A percentile compares a stretch with the other conserved stretches of the same genome.
These are phyloP conservation scores for Aricia artaxerxes DNA, from an alignment of 2,888 invertebrate genomes.

Conservation along the genomic window DNA sequence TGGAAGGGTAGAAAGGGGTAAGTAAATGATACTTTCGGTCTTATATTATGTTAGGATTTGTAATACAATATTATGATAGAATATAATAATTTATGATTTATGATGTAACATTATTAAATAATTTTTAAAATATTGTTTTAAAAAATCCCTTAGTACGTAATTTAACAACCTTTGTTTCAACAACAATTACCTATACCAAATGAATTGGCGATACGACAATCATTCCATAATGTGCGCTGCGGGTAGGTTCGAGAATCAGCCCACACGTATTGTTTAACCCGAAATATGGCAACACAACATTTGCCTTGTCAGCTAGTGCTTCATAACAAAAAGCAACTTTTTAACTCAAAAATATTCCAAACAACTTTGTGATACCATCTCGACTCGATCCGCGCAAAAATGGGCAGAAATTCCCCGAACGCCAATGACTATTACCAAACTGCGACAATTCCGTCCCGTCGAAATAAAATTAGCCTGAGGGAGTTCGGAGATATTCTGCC, in stretches of 20 bases:
- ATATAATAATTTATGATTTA: not conserved
- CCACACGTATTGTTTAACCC: too few species aligned
- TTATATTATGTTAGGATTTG: not conserved
- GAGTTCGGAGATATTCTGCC: not conserved
- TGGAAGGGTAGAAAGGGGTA: not conserved
- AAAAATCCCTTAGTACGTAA: too few species aligned
- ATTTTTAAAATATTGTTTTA: too few species aligned
- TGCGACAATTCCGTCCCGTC: constrained; percentile 42
- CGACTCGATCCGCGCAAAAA: not conserved
- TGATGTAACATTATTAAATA: too few species aligned
- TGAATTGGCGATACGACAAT: too few species aligned
- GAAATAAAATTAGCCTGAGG: constrained; percentile 75
- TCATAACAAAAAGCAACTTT: not conserved
- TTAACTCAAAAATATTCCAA: not conserved
- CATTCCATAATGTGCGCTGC: too few species aligned
- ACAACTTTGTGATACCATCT: not conserved
- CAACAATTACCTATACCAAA: too few species aligned
- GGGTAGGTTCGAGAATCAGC: too few species aligned
- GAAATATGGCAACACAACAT: not conserved
- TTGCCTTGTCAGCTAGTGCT: not conserved
- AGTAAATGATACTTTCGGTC: not conserved
- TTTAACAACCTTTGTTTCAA: too few species aligned
- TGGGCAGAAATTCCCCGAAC: not conserved
- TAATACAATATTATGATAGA: not conserved
- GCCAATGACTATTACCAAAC: not conserved